Percentiles rank a stretch among this genome's conserved stretches.
These are phyloP conservation scores for Pollachius pollachius DNA, from an alignment of 2,113 vertebrate genomes.

Conservation along the genomic window DNA sequence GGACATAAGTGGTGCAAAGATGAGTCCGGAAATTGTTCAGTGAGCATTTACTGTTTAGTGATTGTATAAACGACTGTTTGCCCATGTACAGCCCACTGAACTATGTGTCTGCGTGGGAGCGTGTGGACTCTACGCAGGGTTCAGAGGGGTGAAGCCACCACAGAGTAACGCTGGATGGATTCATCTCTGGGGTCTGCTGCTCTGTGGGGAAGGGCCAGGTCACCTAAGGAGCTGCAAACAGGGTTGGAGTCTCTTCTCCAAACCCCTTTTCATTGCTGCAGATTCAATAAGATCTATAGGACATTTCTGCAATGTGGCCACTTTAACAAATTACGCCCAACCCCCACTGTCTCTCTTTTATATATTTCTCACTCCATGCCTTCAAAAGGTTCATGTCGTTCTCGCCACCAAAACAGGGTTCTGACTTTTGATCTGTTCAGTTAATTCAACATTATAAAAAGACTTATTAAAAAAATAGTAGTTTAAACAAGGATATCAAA, in stretches of 20 bases:
- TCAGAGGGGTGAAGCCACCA: constrained; percentile 40
- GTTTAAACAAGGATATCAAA: too few species aligned
- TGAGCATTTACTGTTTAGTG: not conserved
- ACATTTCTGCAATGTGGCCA: too few species aligned
- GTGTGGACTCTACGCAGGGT: constrained; percentile 61
- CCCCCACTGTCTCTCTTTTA: too few species aligned
- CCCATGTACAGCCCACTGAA: constrained; percentile 66
- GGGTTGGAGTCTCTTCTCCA: constrained; percentile 18
- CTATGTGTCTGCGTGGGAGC: constrained; percentile 55
- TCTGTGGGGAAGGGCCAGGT: constrained; percentile 25
- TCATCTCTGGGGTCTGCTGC: constrained; percentile 24
- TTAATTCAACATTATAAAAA: too few species aligned
- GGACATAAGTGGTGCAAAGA: not conserved
- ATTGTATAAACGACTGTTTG: constrained; percentile 20
- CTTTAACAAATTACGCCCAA: too few species aligned
- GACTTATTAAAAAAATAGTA: too few species aligned
- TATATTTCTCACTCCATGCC: too few species aligned
- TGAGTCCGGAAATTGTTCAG: not conserved
- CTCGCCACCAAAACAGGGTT: too few species aligned
- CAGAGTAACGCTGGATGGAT: constrained; percentile 37
- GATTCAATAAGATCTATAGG: constrained; percentile 8
- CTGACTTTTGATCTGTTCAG: too few species aligned
- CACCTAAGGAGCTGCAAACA: constrained; percentile 25
- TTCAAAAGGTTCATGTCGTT: too few species aligned
- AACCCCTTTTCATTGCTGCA: constrained; percentile 28